phyloP scores from a whole-genome alignment of 2,888 invertebrate species.

The Quadriops clusia region DNA sequence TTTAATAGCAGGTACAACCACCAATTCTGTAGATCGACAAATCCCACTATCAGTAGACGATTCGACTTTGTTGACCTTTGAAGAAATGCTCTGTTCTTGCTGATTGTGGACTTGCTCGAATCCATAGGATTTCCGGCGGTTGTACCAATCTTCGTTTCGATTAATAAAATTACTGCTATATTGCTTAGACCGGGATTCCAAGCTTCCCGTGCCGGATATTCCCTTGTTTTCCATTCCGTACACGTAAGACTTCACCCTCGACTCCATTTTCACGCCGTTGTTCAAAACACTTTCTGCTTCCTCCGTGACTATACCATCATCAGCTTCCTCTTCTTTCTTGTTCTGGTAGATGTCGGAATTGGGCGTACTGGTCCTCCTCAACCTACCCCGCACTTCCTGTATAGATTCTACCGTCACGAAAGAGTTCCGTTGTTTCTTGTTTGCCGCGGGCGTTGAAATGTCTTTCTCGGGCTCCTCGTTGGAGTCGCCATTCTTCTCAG shows the following conservation, averaged over 20 bases:
- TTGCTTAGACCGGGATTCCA: constrained; percentile 37
- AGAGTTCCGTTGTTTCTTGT: constrained; percentile 33
- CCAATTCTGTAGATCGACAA: constrained; percentile 58
- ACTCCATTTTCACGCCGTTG: constrained; percentile 17
- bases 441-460: constrained; percentile 16
- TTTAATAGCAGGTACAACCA: too few species aligned
- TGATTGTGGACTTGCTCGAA: constrained; percentile 46
- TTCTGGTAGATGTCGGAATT: constrained; percentile 28
- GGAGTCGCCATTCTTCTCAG: constrained; percentile 21
- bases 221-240: constrained; percentile 37
- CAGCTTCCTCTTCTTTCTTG: constrained; percentile 27
- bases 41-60: constrained; percentile 71
- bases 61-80: constrained; percentile 41
- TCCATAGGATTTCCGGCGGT: constrained; percentile 65
- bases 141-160: constrained; percentile 54
- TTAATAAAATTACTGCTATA: constrained; percentile 25
- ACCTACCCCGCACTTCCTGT: constrained; percentile 45
- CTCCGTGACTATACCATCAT: constrained; percentile 40
- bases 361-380: constrained; percentile 42
- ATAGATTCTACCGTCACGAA: constrained; percentile 50
- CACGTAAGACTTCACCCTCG: constrained; percentile 36
- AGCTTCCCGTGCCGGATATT: constrained; percentile 35
- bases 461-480: constrained; percentile 20
- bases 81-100: constrained; percentile 25
- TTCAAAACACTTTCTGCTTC: constrained; percentile 18